These are phyloP conservation scores for Lordiphosa clarofinis DNA, from an alignment of 1,140 invertebrate genomes.

Conservation along the genomic window DNA sequence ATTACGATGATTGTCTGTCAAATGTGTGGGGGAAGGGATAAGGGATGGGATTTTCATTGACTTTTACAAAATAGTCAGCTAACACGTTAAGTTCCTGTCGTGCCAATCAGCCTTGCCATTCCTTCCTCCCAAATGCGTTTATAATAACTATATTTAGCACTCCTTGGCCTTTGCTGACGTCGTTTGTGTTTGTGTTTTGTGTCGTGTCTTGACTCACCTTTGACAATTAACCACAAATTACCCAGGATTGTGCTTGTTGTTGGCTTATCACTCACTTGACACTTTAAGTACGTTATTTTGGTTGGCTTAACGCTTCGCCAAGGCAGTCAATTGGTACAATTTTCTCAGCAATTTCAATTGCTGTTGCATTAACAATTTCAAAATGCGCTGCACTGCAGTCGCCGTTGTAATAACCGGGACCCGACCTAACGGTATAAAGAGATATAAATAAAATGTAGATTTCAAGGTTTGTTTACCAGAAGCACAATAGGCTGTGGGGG, in stretches of 20 bases:
- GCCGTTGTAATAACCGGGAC: slow-evolving; percentile 65
- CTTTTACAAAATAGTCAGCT: too few relatives aligned
- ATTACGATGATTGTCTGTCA: slow-evolving; percentile 59
- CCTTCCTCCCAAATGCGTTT: slow-evolving; percentile 41
- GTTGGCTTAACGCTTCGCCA: slow-evolving; percentile 54
- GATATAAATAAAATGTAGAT: background rate
- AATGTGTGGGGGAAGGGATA: too few relatives aligned
- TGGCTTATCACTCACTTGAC: slow-evolving; percentile 21
- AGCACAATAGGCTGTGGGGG: background rate
- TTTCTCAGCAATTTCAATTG: slow-evolving; percentile 77
- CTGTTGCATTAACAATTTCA: slow-evolving; percentile 79
- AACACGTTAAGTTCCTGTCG: too few relatives aligned
- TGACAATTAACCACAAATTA: slow-evolving; percentile 75
- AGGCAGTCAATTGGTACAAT: slow-evolving; percentile 62
- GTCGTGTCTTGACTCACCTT: slow-evolving; percentile 54
- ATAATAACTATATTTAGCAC: slow-evolving; percentile 59
- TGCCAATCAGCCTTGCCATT: too few relatives aligned
- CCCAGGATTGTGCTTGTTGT: slow-evolving; percentile 68
- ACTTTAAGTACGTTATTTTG: slow-evolving; percentile 12
- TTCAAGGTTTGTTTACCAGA: slow-evolving; percentile 32
- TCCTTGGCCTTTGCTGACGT: background rate
- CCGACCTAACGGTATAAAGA: slow-evolving; percentile 27
- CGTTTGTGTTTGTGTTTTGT: too few relatives aligned
- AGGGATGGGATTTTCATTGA: too few relatives aligned
- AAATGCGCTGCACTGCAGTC: slow-evolving; percentile 78